Evolutionary conservation across 2,113 vertebrate genomes (phyloP).

Genomic region (Caranx ignobilis): DNA sequence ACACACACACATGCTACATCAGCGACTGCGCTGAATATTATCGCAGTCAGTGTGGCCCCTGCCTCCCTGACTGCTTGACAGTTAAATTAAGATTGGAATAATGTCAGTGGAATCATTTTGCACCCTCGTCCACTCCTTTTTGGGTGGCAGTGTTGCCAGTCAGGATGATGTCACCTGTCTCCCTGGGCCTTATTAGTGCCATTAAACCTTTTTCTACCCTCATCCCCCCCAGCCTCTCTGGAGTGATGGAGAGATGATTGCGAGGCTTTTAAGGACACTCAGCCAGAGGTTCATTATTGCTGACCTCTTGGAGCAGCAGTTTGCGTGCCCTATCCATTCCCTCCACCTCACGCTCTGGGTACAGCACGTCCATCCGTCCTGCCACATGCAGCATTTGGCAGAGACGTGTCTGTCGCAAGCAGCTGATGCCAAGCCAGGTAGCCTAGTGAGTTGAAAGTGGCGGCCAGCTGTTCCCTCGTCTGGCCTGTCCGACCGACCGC

Average conservation of each 20-base stretch:
- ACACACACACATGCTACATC: slow-evolving; percentile 10
- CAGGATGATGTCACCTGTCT: slow-evolving; percentile 63
- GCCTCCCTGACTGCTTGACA: slow-evolving; percentile 40
- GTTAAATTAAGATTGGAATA: slow-evolving; percentile 51
- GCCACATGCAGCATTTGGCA: slow-evolving; percentile 61
- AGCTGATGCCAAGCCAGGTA: slow-evolving; percentile 69
- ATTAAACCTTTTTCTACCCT: slow-evolving; percentile 51
- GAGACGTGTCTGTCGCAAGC: slow-evolving; percentile 10
- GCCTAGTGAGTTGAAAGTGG: slow-evolving; percentile 57
- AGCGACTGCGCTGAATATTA: slow-evolving; percentile 47
- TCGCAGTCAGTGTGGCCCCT: slow-evolving; percentile 37
- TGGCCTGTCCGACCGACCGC: slow-evolving; percentile 47
- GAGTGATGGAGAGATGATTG: slow-evolving; percentile 45
- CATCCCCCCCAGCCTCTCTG: slow-evolving; percentile 12
- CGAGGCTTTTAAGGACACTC: slow-evolving; percentile 45
- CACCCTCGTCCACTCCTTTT: slow-evolving; percentile 8
- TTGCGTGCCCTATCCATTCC: slow-evolving; percentile 24
- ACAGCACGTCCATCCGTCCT: slow-evolving; percentile 37
- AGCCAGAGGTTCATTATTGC: slow-evolving; percentile 51
- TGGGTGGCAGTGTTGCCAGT: slow-evolving; percentile 19
- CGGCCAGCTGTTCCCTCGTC: slow-evolving; percentile 72
- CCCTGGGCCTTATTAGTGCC: slow-evolving; percentile 55
- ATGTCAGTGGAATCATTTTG: slow-evolving; percentile 46
- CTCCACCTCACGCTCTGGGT: slow-evolving; percentile 23
- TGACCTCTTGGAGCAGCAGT: slow-evolving; percentile 55